phyloP scores from a whole-genome alignment of 2,797 vertebrate genomes.

The Threskiornis aethiopicus region DNA sequence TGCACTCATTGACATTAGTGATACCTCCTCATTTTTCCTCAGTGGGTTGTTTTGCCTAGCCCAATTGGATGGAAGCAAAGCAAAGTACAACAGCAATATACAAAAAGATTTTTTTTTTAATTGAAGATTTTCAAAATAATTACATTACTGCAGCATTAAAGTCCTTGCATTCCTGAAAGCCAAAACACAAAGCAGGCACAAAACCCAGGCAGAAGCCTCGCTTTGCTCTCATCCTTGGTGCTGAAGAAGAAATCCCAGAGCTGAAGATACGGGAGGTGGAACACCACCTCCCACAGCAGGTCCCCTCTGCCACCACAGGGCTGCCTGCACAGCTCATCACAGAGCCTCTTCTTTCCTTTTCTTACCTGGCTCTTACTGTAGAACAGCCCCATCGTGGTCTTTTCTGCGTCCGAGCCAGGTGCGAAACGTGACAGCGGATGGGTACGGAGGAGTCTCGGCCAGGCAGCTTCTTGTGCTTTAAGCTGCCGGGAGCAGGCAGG shows the following conservation, averaged over 20 bases:
- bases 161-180: neutral
- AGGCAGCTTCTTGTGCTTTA: neutral
- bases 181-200: neutral
- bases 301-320: neutral
- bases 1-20: neutral
- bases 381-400: conserved; percentile 38
- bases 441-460: rapidly evolving
- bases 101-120: neutral
- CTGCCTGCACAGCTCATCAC: neutral
- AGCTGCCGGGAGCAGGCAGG: conserved; percentile 6
- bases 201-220: neutral
- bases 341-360: neutral
- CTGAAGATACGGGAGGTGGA: neutral
- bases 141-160: neutral
- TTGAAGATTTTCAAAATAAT: neutral
- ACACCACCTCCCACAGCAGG: neutral
- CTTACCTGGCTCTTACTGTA: conserved; percentile 65
- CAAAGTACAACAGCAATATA: neutral
- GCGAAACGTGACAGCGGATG: rapidly evolving
- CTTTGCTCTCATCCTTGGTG: neutral
- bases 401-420: rapidly evolving
- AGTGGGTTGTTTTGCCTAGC: neutral
- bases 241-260: neutral
- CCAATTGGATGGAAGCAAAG: neutral
- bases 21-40: neutral